These are phyloP conservation scores for Pogoniulus pusillus DNA, from an alignment of 2,797 vertebrate species.

Conservation along the genomic window DNA sequence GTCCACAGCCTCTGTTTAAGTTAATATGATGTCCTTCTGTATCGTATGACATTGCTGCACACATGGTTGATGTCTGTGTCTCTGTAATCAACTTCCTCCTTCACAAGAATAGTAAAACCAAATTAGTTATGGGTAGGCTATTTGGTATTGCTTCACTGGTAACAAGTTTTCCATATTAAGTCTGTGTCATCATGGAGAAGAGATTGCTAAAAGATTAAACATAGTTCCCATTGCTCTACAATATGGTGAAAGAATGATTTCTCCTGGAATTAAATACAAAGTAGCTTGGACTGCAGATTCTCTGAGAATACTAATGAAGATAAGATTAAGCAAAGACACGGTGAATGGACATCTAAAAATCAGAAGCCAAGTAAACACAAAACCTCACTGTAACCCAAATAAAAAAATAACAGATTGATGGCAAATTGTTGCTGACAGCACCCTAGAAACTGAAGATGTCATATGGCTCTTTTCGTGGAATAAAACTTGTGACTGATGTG, in stretches of 20 bases:
- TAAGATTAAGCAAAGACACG: not conserved
- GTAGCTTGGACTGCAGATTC: not conserved
- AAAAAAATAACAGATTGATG: not conserved
- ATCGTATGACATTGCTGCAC: not conserved
- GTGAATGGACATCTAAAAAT: not conserved
- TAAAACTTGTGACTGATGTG: not conserved
- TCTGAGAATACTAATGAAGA: not conserved
- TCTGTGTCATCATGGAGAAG: not conserved
- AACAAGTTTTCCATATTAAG: not conserved
- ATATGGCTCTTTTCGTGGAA: not conserved
- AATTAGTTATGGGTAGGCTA: not conserved
- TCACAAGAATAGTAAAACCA: not conserved
- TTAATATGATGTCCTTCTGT: not conserved
- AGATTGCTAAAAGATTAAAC: not conserved
- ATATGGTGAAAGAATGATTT: not conserved
- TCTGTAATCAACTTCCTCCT: not conserved
- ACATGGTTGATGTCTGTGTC: accelerated
- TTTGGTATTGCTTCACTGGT: not conserved
- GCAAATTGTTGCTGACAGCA: not conserved
- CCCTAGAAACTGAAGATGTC: not conserved
- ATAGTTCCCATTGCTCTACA: not conserved
- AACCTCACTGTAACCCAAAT: not conserved
- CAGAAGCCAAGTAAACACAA: not conserved
- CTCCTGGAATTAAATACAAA: not conserved
- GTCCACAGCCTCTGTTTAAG: not conserved